Evolutionary conservation across 2,888 invertebrate genomes (phyloP).

Genomic region (Diarsia brunnea): DNA sequence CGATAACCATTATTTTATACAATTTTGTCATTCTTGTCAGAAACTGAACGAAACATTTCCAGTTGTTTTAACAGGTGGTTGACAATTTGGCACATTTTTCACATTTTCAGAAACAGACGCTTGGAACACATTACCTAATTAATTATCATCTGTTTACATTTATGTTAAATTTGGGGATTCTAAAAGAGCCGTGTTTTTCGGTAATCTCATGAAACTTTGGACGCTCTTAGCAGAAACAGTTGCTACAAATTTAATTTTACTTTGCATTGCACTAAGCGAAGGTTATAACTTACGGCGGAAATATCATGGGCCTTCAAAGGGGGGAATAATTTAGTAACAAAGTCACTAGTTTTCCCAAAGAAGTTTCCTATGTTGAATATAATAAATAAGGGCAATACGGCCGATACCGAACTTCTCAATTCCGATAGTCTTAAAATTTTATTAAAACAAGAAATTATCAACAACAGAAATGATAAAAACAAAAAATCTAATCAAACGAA

Average conservation of each 20-base stretch:
- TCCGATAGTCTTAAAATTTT: not conserved
- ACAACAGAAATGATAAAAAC: slow-evolving; percentile 24
- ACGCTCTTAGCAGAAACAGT: not conserved
- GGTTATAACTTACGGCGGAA: not conserved
- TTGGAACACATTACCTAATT: slow-evolving; percentile 28
- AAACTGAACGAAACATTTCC: not conserved
- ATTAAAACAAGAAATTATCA: slow-evolving; percentile 18
- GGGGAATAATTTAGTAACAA: not conserved
- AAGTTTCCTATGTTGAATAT: not conserved
- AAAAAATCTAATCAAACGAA: slow-evolving; percentile 36
- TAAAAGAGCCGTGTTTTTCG: not conserved
- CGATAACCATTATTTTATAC: not conserved
- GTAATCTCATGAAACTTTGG: not conserved
- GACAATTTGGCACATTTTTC: not conserved
- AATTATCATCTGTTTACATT: slow-evolving; percentile 3
- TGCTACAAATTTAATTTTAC: not conserved
- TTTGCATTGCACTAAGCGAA: not conserved
- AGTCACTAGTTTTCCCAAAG: not conserved
- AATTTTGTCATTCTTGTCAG: not conserved
- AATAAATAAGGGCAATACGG: not conserved
- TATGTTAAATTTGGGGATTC: not conserved
- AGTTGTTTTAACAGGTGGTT: slow-evolving; percentile 32
- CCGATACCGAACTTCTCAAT: not conserved
- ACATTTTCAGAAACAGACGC: slow-evolving; percentile 12
- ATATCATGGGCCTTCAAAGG: not conserved